Base-by-base conservation (phyloP, 2,113 vertebrate genomes). In the Stegostoma tigrinum region DNA sequence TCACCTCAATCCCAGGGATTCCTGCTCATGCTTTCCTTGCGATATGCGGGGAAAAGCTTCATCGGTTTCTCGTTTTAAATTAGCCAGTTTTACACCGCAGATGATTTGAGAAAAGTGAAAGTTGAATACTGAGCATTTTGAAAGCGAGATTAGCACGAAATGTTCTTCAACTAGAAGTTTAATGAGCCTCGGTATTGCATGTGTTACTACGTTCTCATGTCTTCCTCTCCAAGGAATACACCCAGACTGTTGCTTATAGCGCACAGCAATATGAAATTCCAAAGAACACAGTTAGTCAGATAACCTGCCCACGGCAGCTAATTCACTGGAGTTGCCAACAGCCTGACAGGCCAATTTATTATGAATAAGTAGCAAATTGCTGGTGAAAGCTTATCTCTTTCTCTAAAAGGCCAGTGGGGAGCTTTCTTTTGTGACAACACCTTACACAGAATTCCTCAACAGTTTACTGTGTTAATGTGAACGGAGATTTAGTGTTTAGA, bases 321-420 rank as follows among this genome's bases (percentile, higher is more conserved):
- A 96, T 96, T 95, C 86, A 90, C 67, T 52, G 75, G 70, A 48
- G 64, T 95, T 95, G 68, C 85, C 42, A 91, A 96, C 34, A 23
- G 61, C 55, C 42, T 95, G 96, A 95, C 96, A 96, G 96, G 72
- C 89, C 89, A 95, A 94, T 96, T 95, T 95, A 96, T 95, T 91
- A 96, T 94, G 95, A 95, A 95, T 93, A 95, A 95, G 80, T 68
- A 93, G 61, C 72, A 78, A 96, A 96, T 95, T 95, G 86, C 95
- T 83, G 94, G 95, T 42, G 95, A 78, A 61, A 68, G 86, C 95
- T 68, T 95, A 96, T 89, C 94, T 96, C 94, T 90, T 67, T 24
- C 93, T 42, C n/a, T 95, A 95, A 95, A 72, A 95, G 93, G 38
- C 93, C 67, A 48, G 67, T 45, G 66, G 93, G 48, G 93, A 48